Base-by-base conservation (phyloP, 1,140 invertebrate genomes). In the Tenebrio molitor region DNA sequence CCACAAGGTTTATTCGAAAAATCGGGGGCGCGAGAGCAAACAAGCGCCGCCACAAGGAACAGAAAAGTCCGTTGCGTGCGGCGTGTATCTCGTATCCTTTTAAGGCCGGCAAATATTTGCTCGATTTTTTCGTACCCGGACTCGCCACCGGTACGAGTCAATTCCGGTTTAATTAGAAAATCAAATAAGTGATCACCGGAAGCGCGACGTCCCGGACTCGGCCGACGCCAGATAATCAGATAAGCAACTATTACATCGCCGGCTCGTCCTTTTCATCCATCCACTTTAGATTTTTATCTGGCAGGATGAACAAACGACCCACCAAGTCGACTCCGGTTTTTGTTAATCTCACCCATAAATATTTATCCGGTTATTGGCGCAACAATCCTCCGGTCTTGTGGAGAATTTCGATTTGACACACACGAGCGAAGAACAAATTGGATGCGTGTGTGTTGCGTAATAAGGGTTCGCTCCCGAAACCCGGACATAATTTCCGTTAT, bases 401-500 rank as follows among this genome's bases (percentile, higher is more conserved):
- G 8, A 29, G 25, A 29, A 3, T 29, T 29, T 53, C 46, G 8
- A 25, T 53, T 25, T 53, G 16, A 2, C 10, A 25, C 8, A 39
- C 36, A 39, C 36, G 36, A 12, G 5, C 12, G 36, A 39, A n/a
- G 12, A 53, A n/a, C 19, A 53, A 23, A 53, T 53, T 23, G 46
- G 46, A 53, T 53, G 46, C 19, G 46, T 19, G 6, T 29, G 3
- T 4, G 3, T 29, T 29, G 25, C 36, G 36, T n/a, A 39, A 39
- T n/a, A 39, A 29, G 36, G 5, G 4, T 39, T 39, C 12, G 17
- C 16, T 53, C 46, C 19, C 16, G 23, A 53, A 23, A 16, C 46
- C 46, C 8, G 14, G 23, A 58, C 50, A 29, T 58, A 58, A 58
- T 58, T 58, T 58, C 23, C 21, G 50, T 58, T 58, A 58, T 58